Evolutionary conservation across 2,888 invertebrate genomes (phyloP).

Genomic region (Lordiphosa andalusiaca): DNA sequence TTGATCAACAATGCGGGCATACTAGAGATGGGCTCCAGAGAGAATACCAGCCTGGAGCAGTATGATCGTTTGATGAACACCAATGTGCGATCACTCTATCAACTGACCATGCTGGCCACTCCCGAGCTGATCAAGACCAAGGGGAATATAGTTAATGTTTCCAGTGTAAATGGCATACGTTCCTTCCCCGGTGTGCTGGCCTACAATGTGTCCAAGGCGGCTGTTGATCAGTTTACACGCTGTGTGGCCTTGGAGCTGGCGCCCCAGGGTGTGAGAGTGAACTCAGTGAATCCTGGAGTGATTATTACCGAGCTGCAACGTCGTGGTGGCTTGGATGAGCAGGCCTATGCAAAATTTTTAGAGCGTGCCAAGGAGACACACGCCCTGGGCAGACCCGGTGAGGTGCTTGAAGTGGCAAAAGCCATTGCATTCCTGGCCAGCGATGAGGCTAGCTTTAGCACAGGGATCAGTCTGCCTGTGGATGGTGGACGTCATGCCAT

Average conservation of each 20-base stretch:
- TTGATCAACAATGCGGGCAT: conserved; percentile 95
- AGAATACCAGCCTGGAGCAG: conserved; percentile 91
- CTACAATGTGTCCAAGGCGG: conserved; percentile 95
- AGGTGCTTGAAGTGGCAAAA: conserved; percentile 90
- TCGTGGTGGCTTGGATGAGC: conserved; percentile 90
- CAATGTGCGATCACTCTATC: conserved; percentile 91
- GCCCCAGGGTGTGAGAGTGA: conserved; percentile 90
- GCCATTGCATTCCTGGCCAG: conserved; percentile 94
- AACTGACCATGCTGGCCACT: conserved; percentile 92
- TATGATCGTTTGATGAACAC: conserved; percentile 94
- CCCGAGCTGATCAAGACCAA: conserved; percentile 91
- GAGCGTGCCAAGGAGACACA: conserved; percentile 93
- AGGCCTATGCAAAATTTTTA: conserved; percentile 91
- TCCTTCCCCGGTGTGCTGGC: conserved; percentile 94
- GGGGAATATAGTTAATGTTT: conserved; percentile 97
- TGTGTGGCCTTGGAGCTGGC: conserved; percentile 94
- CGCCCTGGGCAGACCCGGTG: conserved; percentile 93
- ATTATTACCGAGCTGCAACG: conserved; percentile 93
- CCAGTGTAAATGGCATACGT: conserved; percentile 94
- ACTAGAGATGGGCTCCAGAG: conserved; percentile 90
- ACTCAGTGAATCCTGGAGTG: conserved; percentile 95
- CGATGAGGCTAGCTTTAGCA: conserved; percentile 85
- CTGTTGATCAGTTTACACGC: conserved; percentile 96
- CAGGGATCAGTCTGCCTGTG: conserved; percentile 86
- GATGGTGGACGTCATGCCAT: conserved; percentile 84